Base-by-base conservation (phyloP, 1,140 invertebrate genomes). In the Aradophagus sp. region DNA sequence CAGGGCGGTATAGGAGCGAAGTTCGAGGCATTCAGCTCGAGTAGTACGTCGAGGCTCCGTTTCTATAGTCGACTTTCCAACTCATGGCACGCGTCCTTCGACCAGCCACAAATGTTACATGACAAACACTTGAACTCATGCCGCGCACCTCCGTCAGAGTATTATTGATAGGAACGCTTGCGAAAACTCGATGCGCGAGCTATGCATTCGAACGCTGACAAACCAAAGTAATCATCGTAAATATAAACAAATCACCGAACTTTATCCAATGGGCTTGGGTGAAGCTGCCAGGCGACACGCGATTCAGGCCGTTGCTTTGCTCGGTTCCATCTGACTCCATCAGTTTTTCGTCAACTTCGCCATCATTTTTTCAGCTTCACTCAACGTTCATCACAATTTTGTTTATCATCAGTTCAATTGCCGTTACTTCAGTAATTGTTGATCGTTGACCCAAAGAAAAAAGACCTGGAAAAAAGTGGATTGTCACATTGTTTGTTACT, bases 21-120 rank as follows among this genome's bases (percentile, higher is more conserved):
- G 38, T 13, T 32, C 67, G 52, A 80, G 53, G 70, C 76, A 75
- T 75, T 76, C 50, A 74, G 67, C 55, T 55, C 62, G 65, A 47
- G 32, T 69, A 77, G 74, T 80, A 77, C 45, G 32, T 39, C 48
- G 52, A 58, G 27, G 48, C 42, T 61, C 35, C 65, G 62, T 71
- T 70, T 41, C 55, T 66, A 53, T 53, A 65, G 58, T 65, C 52
- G 58, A 70, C 56, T 70, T 55, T 66, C 41, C 47, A 65, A 72
- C 35, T 56, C 32, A 66, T 50, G 42, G 59, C 66, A 69, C 56
- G 66, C 52, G 67, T 65, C 48, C 68, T 65, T 65, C 59, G 39
- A 32, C 58, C 13, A 13, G 14, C 27, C 44, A 35, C 44, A 39
- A 41, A 71, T 71, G 58, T 58, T 35, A 45, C 31, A 70, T 63